Evolutionary conservation across 2,113 vertebrate genomes (phyloP), one percentile per base, ranked within the genome.

Genomic region (Smithornis capensis): DNA sequence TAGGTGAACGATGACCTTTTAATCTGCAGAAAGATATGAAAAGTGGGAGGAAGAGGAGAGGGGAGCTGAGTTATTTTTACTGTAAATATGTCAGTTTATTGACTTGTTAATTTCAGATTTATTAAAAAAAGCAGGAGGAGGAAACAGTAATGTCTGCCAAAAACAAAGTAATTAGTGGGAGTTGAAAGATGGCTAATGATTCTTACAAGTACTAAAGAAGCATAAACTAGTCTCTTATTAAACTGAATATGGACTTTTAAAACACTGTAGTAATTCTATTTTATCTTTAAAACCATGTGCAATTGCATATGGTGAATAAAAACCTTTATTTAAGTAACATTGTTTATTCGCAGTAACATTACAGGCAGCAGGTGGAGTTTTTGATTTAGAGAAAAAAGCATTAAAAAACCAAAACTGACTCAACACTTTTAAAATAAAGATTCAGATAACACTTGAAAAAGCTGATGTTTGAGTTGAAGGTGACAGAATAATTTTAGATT

Each of bases 51-150:
- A 86, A 74, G 64, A 83, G 45, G 70, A 86, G 73, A 73, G 71
- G 76, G 56, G 83, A 96, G 42, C 56, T 19, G 63, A 89, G 92
- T 90, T 95, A 89, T 89, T 95, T 94, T 96, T 95, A 90, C 90
- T 93, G 91, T 91, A 94, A 85, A 97, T 94, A 95, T 93, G 74
- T 90, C 80, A 82, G 64, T 93, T 97, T 96, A 91, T 95, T 89
- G 90, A 90, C 88, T 86, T 95, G 77, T 96, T 97, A 91, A 87
- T 92, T 96, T 95, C 76, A 90, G 76, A 89, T 93, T 88, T 92
- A 94, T 87, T 93, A 79, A 89, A 53, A 93, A 96, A 94, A 89
- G 64, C 86, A 79, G 65, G 86, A 90, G 88, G 79, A 94, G 33
- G 92, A 88, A 90, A 75, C 77, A 65, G 69, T 56, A 52, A 74